Evolutionary conservation across 2,113 vertebrate genomes (phyloP).

Genomic region (Phalacrocorax carbo): DNA sequence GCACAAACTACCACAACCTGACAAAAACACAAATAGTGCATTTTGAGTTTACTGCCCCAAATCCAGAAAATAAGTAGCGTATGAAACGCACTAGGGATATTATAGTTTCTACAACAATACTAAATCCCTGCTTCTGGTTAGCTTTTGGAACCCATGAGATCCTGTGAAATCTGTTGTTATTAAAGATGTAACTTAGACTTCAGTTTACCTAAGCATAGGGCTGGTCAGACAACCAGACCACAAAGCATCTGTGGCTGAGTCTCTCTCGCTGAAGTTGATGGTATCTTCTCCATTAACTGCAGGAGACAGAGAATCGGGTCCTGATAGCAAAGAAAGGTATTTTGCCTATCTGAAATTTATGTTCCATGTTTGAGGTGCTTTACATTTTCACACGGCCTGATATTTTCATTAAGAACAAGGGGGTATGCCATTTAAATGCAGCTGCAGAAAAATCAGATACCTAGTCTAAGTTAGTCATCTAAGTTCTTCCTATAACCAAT

Average conservation of each 20-base stretch:
- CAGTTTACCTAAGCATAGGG: neutral
- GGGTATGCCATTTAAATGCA: neutral
- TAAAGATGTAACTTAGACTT: neutral
- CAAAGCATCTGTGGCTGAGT: neutral
- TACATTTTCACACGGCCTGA: neutral
- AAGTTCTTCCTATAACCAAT: neutral
- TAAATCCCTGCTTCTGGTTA: neutral
- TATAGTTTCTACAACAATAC: neutral
- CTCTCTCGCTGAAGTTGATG: rapidly evolving
- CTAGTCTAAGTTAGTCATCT: neutral
- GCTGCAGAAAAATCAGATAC: neutral
- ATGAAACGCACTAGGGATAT: neutral
- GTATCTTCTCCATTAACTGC: neutral
- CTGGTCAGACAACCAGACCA: neutral
- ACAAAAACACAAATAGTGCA: neutral
- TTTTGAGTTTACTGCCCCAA: neutral
- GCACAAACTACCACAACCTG: neutral
- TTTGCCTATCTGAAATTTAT: neutral
- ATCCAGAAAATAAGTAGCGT: neutral
- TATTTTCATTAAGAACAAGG: neutral
- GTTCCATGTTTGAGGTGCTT: neutral
- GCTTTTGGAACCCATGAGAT: neutral
- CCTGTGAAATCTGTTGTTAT: neutral
- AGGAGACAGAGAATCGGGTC: neutral
- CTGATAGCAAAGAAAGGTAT: neutral